Base-by-base conservation (phyloP, 2,113 vertebrate species). In the Oncorhynchus gorbuscha region DNA sequence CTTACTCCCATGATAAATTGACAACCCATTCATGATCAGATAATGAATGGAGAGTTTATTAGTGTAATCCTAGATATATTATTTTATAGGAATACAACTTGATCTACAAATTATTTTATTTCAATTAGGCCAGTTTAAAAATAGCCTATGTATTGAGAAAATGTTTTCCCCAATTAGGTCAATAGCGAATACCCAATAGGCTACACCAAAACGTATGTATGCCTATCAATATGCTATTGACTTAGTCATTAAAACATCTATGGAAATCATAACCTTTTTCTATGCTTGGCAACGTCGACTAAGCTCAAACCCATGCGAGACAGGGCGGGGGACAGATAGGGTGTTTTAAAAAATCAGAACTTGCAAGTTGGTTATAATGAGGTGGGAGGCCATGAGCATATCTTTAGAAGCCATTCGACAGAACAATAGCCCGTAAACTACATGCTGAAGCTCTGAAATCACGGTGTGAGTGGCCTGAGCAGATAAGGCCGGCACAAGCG, bases 401-500 rank as follows among this genome's bases (percentile, higher is more conserved):
- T 90, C 90, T 92, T 88, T 87, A 90, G 89, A 87, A 89, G 80
- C 87, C 91, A 91, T 86, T 91, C 83, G 79, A 76, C 84, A 67
- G 88, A 93, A 93, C 92, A 94, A 93, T 94, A 86, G 89, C 73
- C 90, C 58, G 89, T 91, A 85, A 89, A 82, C 80, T 70, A 73
- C 28, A 73, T 62, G 81, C 72, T 76, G 85, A 91, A 90, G 88
- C 84, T 86, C 90, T 85, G 89, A 93, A 94, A 94, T 94, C 93
- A 90, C 90, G 77, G 91, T 89, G 87, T 93, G 93, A 92, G 91
- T 94, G 93, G 89, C 82, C 81, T 81, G 86, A 75, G 88, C 24
- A 93, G 93, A 94, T 94, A 94, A 94, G 92, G 73, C 39, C 69
- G 79, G 76, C 75, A 75, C 84, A 76, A 81, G 87, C 85, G 81